A percentile compares a stretch with the other conserved stretches of the same genome.
Conservation (phyloP, 1,140 invertebrate species). For the Armadillidium nasatum region DNA sequence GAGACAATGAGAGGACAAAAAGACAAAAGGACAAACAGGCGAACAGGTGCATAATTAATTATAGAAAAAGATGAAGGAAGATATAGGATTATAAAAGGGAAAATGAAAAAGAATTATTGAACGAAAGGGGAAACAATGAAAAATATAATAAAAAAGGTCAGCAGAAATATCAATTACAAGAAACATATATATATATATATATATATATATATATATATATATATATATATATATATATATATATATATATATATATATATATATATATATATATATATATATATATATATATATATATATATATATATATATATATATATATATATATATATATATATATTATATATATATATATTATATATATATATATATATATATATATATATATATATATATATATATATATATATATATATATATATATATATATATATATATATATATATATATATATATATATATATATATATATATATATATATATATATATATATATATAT, state of each 20-base stretch:
- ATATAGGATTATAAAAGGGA: not conserved
- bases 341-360: constrained; percentile 7
- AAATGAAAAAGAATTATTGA: not conserved
- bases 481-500: constrained; percentile 20
- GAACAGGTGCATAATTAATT: too few species aligned
- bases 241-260: too few species aligned
- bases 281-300: not conserved
- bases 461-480: not conserved
- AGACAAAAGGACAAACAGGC: too few species aligned
- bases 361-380: constrained; percentile 9
- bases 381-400: constrained; percentile 26
- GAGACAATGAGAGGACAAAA: too few species aligned
- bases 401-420: constrained; percentile 27
- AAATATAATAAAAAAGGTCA: too few species aligned
- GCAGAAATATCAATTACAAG: too few species aligned
- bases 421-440: constrained; percentile 3
- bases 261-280: too few species aligned
- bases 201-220: too few species aligned
- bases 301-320: constrained; percentile 26
- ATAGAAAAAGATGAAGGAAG: too few species aligned
- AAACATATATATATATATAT: too few species aligned
- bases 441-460: not conserved
- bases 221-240: too few species aligned
- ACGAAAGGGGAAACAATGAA: not conserved
- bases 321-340: not conserved